phyloP scores from a whole-genome alignment of 1,140 invertebrate species.

The Aporrectodea caliginosa region DNA sequence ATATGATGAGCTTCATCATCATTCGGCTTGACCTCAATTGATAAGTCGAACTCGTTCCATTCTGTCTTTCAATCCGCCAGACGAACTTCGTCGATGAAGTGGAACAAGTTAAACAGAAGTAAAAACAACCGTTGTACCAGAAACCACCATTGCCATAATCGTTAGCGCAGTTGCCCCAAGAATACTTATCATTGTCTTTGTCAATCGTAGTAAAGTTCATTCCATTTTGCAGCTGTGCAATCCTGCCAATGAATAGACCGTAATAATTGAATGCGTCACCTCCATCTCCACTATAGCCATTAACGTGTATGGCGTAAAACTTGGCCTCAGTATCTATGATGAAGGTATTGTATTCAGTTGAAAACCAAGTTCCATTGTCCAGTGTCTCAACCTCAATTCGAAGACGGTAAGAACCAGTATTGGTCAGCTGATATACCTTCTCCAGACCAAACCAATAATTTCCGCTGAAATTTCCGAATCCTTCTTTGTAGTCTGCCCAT shows the following conservation, averaged over 20 bases:
- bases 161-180: background rate
- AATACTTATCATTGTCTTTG: background rate
- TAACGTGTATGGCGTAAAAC: background rate
- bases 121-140: slow-evolving; percentile 7
- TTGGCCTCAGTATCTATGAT: background rate
- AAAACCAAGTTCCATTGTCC: slow-evolving; percentile 6
- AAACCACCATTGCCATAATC: background rate
- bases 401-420: background rate
- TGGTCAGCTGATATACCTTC: slow-evolving; percentile 9
- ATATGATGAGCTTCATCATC: background rate
- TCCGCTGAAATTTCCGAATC: slow-evolving; percentile 13
- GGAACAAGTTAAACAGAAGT: background rate
- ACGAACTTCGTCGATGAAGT: background rate
- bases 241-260: background rate
- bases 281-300: background rate
- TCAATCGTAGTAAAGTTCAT: background rate
- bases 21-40: background rate
- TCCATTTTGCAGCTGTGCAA: background rate
- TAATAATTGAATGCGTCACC: background rate
- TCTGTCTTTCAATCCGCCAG: background rate
- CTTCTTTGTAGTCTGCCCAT: slow-evolving; percentile 31
- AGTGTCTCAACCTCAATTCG: background rate
- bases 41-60: background rate
- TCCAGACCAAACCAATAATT: slow-evolving; percentile 29
- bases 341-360: background rate